These are phyloP conservation scores for Pseudocheirus occidentalis DNA, from an alignment of 2,797 vertebrate genomes.

Conservation along the genomic window DNA sequence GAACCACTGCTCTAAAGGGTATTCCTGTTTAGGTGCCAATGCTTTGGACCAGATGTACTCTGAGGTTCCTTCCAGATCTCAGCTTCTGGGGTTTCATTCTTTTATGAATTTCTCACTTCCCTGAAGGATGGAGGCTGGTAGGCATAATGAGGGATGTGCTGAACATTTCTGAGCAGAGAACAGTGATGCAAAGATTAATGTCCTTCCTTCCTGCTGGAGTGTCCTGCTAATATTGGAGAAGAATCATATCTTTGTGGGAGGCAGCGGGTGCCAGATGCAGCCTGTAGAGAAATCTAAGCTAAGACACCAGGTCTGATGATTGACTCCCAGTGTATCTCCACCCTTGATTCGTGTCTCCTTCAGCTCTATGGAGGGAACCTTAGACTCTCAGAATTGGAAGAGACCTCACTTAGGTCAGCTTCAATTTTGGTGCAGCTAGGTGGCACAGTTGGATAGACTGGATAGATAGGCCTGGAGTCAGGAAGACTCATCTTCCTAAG, in stretches of 20 bases:
- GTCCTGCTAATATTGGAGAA: neutral
- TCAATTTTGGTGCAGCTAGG: neutral
- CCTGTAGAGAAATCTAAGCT: neutral
- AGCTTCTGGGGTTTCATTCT: neutral
- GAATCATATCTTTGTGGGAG: neutral
- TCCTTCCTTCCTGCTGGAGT: neutral
- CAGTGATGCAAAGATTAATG: neutral
- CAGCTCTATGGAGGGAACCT: neutral
- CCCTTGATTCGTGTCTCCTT: neutral
- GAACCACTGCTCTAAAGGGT: no score
- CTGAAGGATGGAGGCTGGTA: neutral
- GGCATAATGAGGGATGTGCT: neutral
- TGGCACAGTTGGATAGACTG: neutral
- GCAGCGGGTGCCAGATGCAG: neutral
- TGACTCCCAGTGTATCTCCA: neutral
- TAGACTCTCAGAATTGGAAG: neutral
- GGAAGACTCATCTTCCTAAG: neutral
- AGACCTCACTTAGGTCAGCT: neutral
- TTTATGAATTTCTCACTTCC: neutral
- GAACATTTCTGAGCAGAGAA: neutral
- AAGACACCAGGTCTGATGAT: neutral
- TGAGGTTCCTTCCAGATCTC: neutral
- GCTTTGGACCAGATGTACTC: neutral
- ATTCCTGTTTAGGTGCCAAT: neutral
- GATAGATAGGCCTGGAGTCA: neutral